Percentiles rank a stretch among this genome's conserved stretches.
Evolutionary conservation across 2,888 invertebrate genomes (phyloP).

Genomic region (Pyralis farinalis): DNA sequence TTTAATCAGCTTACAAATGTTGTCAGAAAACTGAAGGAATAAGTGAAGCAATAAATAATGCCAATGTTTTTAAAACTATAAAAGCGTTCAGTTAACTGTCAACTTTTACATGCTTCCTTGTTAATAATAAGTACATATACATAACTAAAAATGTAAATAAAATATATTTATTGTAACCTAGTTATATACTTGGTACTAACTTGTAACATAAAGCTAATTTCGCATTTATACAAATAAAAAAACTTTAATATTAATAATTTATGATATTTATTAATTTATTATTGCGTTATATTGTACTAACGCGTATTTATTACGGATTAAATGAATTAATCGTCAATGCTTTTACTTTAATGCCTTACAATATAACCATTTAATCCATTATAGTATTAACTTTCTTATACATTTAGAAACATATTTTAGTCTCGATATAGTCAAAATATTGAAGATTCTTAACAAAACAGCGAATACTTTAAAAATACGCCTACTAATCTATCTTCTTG

Average conservation of each 20-base stretch:
- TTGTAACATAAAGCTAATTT: slow-evolving; percentile 62
- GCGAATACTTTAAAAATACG: too few relatives aligned
- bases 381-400: too few relatives aligned
- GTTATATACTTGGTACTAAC: slow-evolving; percentile 41
- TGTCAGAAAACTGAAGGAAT: slow-evolving; percentile 15
- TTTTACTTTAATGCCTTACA: slow-evolving; percentile 22
- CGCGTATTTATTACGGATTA: slow-evolving; percentile 65
- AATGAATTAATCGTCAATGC: slow-evolving; percentile 54
- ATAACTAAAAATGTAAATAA: slow-evolving; percentile 60
- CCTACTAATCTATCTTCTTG: too few relatives aligned
- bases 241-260: slow-evolving; percentile 31
- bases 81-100: slow-evolving; percentile 24
- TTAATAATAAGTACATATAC: slow-evolving; percentile 21
- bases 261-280: slow-evolving; percentile 52
- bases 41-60: slow-evolving; percentile 2
- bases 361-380: too few relatives aligned
- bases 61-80: slow-evolving; percentile 7
- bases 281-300: slow-evolving; percentile 54
- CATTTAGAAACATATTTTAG: too few relatives aligned
- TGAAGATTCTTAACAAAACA: too few relatives aligned
- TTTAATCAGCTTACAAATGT: slow-evolving; percentile 2
- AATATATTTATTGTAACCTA: slow-evolving; percentile 51
- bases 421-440: too few relatives aligned
- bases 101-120: slow-evolving; percentile 21
- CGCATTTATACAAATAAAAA: slow-evolving; percentile 61